Evolutionary conservation across 2,797 vertebrate species (phyloP).

Genomic region (Pteronotus mesoamericanus): DNA sequence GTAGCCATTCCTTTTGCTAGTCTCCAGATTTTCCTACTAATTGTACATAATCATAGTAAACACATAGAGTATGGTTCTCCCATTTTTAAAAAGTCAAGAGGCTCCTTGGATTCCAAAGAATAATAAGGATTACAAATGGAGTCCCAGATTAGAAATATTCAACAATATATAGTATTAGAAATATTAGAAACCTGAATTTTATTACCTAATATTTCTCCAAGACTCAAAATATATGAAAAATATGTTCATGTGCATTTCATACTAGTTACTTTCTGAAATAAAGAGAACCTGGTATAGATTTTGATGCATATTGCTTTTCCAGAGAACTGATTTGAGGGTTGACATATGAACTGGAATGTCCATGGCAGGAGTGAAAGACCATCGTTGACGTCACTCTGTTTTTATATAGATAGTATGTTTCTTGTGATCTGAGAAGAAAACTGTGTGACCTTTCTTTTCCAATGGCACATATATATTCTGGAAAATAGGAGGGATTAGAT

Average conservation of each 20-base stretch:
- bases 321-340: neutral
- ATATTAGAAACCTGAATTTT: constrained; percentile 1
- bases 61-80: neutral
- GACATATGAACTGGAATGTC: neutral
- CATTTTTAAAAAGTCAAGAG: neutral
- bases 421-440: neutral
- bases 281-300: neutral
- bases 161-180: neutral
- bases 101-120: neutral
- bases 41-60: neutral
- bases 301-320: neutral
- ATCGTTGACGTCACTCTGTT: neutral
- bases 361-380: neutral
- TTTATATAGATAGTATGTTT: neutral
- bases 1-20: neutral
- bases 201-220: neutral
- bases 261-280: neutral
- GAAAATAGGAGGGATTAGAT: neutral
- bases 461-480: neutral
- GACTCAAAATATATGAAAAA: neutral
- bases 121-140: neutral
- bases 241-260: neutral
- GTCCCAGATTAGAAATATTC: neutral
- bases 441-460: neutral
- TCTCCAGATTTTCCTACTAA: neutral